Evolutionary conservation across 2,113 vertebrate species (phyloP).

Genomic region (Protobothrops mucrosquamatus): DNA sequence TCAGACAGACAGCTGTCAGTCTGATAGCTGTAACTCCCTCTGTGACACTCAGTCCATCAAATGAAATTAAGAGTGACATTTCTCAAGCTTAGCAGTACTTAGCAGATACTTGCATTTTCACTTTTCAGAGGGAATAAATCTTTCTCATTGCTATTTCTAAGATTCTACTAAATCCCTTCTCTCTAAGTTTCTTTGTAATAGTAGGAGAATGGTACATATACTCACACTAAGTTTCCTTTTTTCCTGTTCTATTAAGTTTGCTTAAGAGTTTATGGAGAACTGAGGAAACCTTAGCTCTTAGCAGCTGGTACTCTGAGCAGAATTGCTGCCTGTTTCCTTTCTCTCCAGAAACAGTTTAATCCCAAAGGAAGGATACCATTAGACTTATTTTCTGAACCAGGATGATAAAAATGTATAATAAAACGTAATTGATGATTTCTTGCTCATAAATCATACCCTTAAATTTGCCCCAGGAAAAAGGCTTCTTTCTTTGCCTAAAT

Average conservation of each 20-base stretch:
- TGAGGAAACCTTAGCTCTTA: neutral
- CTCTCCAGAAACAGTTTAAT: neutral
- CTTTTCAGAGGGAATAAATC: neutral
- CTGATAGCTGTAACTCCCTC: neutral
- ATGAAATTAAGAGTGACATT: neutral
- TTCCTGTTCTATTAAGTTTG: neutral
- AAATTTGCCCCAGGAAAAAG: neutral
- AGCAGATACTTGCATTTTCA: fast-evolving
- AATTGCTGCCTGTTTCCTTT: neutral
- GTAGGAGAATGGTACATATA: neutral
- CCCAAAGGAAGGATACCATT: neutral
- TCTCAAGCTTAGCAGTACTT: neutral
- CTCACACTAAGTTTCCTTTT: neutral
- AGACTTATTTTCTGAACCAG: neutral
- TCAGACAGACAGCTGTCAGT: neutral
- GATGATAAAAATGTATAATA: neutral
- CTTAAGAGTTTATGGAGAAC: neutral
- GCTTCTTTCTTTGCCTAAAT: neutral
- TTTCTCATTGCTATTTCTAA: neutral
- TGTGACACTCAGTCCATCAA: neutral
- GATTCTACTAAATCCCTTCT: no score
- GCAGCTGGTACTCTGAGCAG: neutral
- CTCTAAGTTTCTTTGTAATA: neutral
- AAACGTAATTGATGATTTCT: neutral
- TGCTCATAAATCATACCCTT: neutral